phyloP scores from a whole-genome alignment of 2,113 vertebrate genomes.

The Brienomyrus longianalis region DNA sequence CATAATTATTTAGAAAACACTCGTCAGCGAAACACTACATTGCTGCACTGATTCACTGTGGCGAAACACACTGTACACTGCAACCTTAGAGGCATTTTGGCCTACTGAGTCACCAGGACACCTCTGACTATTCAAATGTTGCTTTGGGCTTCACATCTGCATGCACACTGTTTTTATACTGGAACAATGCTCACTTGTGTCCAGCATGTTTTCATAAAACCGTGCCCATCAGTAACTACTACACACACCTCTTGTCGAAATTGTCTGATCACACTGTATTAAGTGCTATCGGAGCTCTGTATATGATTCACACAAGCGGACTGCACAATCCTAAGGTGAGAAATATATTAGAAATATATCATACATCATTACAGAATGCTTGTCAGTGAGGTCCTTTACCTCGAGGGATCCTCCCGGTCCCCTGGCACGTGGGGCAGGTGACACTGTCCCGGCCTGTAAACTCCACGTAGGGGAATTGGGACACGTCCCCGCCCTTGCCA shows the following conservation, averaged over 20 bases:
- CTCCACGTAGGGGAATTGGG: slow-evolving; percentile 95
- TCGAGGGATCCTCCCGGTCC: slow-evolving; percentile 92
- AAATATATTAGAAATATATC: too few relatives aligned
- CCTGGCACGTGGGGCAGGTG: slow-evolving; percentile 94
- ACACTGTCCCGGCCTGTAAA: slow-evolving; percentile 95
- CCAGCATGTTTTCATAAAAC: neutral
- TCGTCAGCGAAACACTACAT: neutral
- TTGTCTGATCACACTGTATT: neutral
- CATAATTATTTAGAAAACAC: neutral
- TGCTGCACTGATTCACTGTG: neutral
- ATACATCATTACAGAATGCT: neutral
- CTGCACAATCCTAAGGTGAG: neutral
- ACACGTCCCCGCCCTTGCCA: slow-evolving; percentile 77
- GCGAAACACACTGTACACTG: neutral
- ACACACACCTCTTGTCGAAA: neutral
- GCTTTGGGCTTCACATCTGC: neutral
- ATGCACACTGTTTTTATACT: neutral
- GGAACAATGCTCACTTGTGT: neutral
- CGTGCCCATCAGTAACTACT: neutral
- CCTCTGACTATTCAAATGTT: neutral
- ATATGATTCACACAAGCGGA: neutral
- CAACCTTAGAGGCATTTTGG: neutral
- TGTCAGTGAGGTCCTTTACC: slow-evolving; percentile 53
- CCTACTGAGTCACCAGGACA: neutral
- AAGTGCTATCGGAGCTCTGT: neutral